phyloP scores from a whole-genome alignment of 2,888 invertebrate species.

The Eudemis profundana region DNA sequence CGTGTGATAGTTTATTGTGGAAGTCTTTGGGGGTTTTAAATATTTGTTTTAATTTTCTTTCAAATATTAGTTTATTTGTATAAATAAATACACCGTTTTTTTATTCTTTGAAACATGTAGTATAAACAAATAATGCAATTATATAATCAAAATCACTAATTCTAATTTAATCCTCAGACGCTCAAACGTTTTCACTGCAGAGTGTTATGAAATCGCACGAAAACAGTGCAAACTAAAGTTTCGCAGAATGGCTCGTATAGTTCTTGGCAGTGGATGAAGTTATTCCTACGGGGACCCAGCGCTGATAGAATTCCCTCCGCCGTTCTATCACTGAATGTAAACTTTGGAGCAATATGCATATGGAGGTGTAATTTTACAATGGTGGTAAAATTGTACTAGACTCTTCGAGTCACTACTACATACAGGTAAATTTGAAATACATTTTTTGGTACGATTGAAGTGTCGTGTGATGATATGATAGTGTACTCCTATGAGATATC shows the following conservation, averaged over 20 bases:
- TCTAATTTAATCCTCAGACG: constrained; percentile 5
- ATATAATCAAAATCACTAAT: neutral
- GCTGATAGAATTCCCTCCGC: constrained; percentile 27
- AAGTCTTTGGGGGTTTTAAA: too few relatives aligned
- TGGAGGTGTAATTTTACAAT: constrained; percentile 25
- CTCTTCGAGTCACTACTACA: constrained; percentile 12
- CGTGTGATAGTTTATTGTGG: too few relatives aligned
- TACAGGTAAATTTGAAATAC: neutral
- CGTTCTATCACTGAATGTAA: constrained; percentile 33
- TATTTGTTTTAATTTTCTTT: too few relatives aligned
- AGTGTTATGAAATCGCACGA: constrained; percentile 15
- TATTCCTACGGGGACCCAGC: constrained; percentile 21
- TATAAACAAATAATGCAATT: too few relatives aligned
- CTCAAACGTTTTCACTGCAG: constrained; percentile 7
- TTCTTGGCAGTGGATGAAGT: constrained; percentile 25
- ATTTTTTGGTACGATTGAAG: too few relatives aligned
- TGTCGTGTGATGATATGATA: too few relatives aligned
- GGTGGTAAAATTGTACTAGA: constrained; percentile 17
- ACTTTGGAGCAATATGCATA: constrained; percentile 28
- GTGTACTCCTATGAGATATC: too few relatives aligned
- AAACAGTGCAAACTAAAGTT: constrained; percentile 30
- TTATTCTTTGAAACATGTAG: too few relatives aligned
- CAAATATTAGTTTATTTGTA: too few relatives aligned
- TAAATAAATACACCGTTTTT: too few relatives aligned
- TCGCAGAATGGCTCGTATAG: constrained; percentile 16